Base-by-base conservation (phyloP, 2,888 invertebrate genomes). In the Phengaris alcon region DNA sequence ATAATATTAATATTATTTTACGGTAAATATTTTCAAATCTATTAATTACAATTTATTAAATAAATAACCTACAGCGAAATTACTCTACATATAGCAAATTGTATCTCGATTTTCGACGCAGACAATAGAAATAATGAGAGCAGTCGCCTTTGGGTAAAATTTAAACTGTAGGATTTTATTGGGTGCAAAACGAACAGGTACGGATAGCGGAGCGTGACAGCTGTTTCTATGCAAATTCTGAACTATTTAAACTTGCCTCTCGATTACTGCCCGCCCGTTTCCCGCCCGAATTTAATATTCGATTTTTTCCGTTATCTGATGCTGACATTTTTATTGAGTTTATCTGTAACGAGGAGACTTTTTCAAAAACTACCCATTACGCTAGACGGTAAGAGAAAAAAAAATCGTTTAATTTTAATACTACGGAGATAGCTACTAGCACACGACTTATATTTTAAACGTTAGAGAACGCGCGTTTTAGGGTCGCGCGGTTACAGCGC, bases 211-310 rank as follows among this genome's bases (percentile, higher is more conserved):
- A 82, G 81, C 81, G 78, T 79, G 80, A 83, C 87, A 86, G 86
- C 84, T 86, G 86, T 76, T 83, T 79, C 83, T 83, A 87, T 87
- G 84, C 85, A 86, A 87, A 87, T 86, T 84, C 84, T 80, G 83
- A 82, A 82, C 84, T 81, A 84, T 86, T 86, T 84, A 84, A 86
- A 85, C 85, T 84, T 83, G 79, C 82, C 82, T 81, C 80, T 77
- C 80, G 79, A 82, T 79, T 80, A 80, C 81, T 12, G 70, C 46
- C 5, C 44, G 12, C 46, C 69, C 15, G 69, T 70, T 64, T 70
- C 22, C 13, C 70, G 22, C 6, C 15, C 48, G 69, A 70, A 70
- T 70, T 70, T 51, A n/a, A 69, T 69, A 48, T 51, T 68, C 10
- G 9, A 12, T 22, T 68, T 68, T n/a, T 68, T 13, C 13, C 48